Percentiles rank a stretch among this genome's conserved stretches.
phyloP scores from a whole-genome alignment of 2,888 invertebrate species.

The Hydropsyche betteni region DNA sequence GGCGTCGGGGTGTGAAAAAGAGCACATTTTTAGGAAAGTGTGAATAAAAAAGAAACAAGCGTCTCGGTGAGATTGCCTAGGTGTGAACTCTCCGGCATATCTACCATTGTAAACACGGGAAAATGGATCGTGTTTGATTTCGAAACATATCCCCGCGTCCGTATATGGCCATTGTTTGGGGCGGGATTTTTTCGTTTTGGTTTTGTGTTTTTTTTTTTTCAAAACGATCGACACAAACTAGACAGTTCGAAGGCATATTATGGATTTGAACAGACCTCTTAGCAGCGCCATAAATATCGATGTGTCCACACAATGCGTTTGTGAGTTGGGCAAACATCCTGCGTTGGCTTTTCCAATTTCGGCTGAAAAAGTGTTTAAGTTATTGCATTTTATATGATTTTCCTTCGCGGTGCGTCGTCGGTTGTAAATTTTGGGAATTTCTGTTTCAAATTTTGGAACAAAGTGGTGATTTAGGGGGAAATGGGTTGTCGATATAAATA shows the following conservation, averaged over 20 bases:
- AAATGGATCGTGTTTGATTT: constrained; percentile 38
- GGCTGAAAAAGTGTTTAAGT: too few species aligned
- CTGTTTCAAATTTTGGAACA: too few species aligned
- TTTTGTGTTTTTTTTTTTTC: background rate
- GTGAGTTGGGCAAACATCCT: constrained; percentile 28
- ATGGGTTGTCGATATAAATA: too few species aligned
- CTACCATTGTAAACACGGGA: constrained; percentile 35
- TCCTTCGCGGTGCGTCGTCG: too few species aligned
- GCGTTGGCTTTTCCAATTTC: background rate
- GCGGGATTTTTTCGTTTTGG: constrained; percentile 3
- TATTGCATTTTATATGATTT: too few species aligned
- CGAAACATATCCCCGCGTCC: constrained; percentile 20
- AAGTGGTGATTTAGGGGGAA: too few species aligned
- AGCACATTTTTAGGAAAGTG: constrained; percentile 34
- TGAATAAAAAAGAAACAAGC: constrained; percentile 34
- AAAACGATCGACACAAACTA: constrained; percentile 11
- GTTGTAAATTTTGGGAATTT: too few species aligned
- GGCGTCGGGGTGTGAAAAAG: constrained; percentile 32
- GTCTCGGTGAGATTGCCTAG: constrained; percentile 26
- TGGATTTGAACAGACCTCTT: constrained; percentile 40
- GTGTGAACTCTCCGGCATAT: constrained; percentile 39
- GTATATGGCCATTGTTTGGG: constrained; percentile 33
- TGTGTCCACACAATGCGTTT: constrained; percentile 17
- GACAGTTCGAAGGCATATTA: constrained; percentile 34
- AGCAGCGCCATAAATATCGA: constrained; percentile 43